These are phyloP conservation scores for Xestia ashworthii DNA, from an alignment of 2,888 invertebrate genomes.

Conservation along the genomic window DNA sequence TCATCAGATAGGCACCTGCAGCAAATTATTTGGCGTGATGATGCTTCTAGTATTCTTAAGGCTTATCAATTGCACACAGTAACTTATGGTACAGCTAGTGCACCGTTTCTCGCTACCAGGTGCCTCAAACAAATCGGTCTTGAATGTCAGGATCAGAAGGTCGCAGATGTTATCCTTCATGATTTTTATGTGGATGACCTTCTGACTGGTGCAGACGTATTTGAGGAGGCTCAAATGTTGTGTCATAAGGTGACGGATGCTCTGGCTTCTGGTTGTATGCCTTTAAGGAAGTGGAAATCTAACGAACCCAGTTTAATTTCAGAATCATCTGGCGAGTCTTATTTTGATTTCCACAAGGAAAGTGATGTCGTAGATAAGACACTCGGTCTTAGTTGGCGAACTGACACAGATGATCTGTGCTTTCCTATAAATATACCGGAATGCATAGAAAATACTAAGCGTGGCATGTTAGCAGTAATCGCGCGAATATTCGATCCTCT, in stretches of 20 bases:
- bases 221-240: no score
- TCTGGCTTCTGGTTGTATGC: neutral
- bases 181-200: slow-evolving; percentile 1
- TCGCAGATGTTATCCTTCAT: neutral
- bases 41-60: no score
- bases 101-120: no score
- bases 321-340: neutral
- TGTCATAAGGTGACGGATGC: no score
- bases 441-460: no score
- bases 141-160: slow-evolving; percentile 1
- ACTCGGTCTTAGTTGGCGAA: slow-evolving; percentile 7
- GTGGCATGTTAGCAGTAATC: no score
- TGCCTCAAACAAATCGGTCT: neutral
- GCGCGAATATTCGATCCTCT: no score
- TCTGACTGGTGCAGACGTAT: neutral
- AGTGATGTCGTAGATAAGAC: neutral
- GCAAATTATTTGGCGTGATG: no score
- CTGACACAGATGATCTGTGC: slow-evolving; percentile 8
- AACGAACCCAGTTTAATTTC: slow-evolving; percentile 8
- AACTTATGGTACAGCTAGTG: no score
- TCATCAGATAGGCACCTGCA: no score
- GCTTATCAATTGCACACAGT: no score
- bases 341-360: slow-evolving; percentile 2
- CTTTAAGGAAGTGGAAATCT: slow-evolving; percentile 9
- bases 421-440: neutral